Percentiles rank a stretch among this genome's conserved stretches.
phyloP scores from a whole-genome alignment of 2,888 invertebrate genomes.

The Tricholauxania praeusta region DNA sequence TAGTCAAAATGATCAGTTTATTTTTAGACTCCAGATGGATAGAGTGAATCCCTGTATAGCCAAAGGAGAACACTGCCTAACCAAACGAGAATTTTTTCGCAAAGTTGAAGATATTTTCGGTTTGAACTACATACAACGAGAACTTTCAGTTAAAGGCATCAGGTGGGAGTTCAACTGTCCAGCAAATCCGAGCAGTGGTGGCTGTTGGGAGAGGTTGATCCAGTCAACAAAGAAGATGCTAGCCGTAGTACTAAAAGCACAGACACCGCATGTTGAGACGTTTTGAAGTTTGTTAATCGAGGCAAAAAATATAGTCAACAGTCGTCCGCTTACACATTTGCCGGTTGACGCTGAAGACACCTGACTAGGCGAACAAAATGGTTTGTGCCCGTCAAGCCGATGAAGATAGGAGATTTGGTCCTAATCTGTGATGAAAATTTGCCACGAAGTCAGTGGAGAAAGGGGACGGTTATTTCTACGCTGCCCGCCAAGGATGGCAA shows the following conservation, averaged over 20 bases:
- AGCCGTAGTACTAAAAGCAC: constrained; percentile 27
- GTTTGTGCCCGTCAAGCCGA: too few species aligned
- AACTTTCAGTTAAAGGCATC: too few species aligned
- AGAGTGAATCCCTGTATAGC: too few species aligned
- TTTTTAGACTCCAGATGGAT: too few species aligned
- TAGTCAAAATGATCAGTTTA: too few species aligned
- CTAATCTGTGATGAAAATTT: too few species aligned
- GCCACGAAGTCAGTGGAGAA: too few species aligned
- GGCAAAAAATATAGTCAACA: constrained; percentile 40
- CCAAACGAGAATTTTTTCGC: not conserved
- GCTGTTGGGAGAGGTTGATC: constrained; percentile 37
- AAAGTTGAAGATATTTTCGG: not conserved
- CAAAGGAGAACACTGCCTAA: not conserved
- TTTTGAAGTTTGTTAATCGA: constrained; percentile 34
- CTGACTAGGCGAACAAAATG: constrained; percentile 17
- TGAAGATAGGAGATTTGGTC: too few species aligned
- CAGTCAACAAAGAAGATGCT: constrained; percentile 28
- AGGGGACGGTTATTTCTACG: too few species aligned
- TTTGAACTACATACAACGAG: not conserved
- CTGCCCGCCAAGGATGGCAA: too few species aligned
- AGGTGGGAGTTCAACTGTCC: too few species aligned
- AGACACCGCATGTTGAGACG: constrained; percentile 34
- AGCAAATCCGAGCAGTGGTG: too few species aligned
- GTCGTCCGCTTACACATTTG: constrained; percentile 33
- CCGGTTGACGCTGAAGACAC: not conserved